These are phyloP conservation scores for cattle (Bos taurus) DNA, from an alignment of 2,113 vertebrate species.

Conservation along the genomic window ARS-UCD2.0 NC_037333.1:49201001-49201500, in stretches of 20 bases:
- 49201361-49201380: accelerated
- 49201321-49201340: background rate
- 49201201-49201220: background rate
- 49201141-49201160: background rate
- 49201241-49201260: background rate
- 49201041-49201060: background rate
- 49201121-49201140: background rate
- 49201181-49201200: background rate
- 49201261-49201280: background rate
- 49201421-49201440: background rate
- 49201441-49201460: background rate
- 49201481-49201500: background rate
- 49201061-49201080: background rate
- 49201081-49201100: background rate
- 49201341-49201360: background rate
- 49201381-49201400: background rate
- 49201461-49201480: background rate
- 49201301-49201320: background rate
- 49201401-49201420: background rate
- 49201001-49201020: background rate
- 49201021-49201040: background rate
- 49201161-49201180: background rate
- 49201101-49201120: background rate
- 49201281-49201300: background rate
- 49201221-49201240: background rate